phyloP scores from a whole-genome alignment of 2,797 vertebrate genomes.

The Mus spretus region DNA sequence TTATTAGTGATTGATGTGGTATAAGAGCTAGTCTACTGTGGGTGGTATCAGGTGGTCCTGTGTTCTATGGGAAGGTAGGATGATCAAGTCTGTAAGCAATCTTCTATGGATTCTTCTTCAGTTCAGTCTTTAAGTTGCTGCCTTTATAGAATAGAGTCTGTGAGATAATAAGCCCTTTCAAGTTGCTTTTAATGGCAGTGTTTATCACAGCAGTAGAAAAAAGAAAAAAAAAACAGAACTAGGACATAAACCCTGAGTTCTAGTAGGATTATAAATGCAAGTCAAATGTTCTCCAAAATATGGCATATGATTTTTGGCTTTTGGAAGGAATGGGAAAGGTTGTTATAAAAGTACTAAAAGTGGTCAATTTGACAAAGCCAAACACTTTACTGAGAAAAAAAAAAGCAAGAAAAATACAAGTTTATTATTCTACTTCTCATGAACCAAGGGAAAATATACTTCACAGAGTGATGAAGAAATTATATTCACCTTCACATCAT shows the following conservation, averaged over 20 bases:
- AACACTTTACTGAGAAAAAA: neutral
- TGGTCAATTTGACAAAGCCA: neutral
- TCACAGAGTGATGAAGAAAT: neutral
- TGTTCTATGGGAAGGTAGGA: neutral
- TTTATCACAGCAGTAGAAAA: neutral
- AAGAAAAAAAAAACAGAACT: neutral
- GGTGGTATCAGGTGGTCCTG: no score
- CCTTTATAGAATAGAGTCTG: neutral
- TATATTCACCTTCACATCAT: neutral
- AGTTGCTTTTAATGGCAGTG: neutral
- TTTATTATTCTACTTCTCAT: neutral
- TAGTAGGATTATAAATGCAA: neutral
- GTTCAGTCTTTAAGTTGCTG: neutral
- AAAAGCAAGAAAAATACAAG: neutral
- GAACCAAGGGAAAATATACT: neutral
- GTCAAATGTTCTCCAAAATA: neutral
- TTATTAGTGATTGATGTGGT: neutral
- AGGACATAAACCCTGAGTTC: neutral
- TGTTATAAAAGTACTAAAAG: no score
- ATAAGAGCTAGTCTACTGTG: neutral
- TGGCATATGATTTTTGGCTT: neutral
- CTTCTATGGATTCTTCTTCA: neutral
- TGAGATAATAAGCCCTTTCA: neutral
- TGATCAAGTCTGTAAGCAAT: neutral
- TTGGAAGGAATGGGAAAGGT: neutral